Evolutionary conservation across 1,140 invertebrate species (phyloP).

Genomic region (Protaetia brevitarsis): DNA sequence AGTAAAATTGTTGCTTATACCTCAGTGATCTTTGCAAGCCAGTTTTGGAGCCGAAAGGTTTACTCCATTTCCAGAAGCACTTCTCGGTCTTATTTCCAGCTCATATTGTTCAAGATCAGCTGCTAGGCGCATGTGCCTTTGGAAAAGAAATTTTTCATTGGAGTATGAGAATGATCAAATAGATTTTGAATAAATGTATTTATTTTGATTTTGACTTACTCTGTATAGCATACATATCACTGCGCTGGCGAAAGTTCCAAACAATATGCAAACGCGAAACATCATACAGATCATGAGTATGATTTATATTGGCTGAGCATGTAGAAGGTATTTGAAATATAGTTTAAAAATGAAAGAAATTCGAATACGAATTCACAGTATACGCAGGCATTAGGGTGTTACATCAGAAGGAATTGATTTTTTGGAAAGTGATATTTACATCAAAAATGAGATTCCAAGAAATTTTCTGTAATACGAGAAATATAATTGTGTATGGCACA

Average conservation of each 20-base stretch:
- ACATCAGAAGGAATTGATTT: too few species aligned
- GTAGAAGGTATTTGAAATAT: background rate
- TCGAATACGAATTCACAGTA: too few species aligned
- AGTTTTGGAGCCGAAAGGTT: slow-evolving; percentile 68
- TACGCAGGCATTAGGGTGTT: too few species aligned
- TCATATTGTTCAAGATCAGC: slow-evolving; percentile 82
- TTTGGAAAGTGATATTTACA: too few species aligned
- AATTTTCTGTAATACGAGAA: too few species aligned
- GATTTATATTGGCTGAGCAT: slow-evolving; percentile 51
- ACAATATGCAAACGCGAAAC: slow-evolving; percentile 64
- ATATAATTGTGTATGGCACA: too few species aligned
- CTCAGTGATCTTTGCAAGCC: slow-evolving; percentile 68
- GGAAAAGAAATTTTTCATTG: slow-evolving; percentile 25
- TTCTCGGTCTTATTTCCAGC: slow-evolving; percentile 81
- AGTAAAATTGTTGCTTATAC: slow-evolving; percentile 39
- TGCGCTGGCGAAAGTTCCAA: slow-evolving; percentile 59
- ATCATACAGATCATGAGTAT: slow-evolving; percentile 69
- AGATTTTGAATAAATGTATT: too few species aligned
- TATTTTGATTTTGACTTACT: slow-evolving; percentile 53
- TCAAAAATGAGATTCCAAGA: too few species aligned
- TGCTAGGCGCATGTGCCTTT: slow-evolving; percentile 73
- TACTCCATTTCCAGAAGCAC: slow-evolving; percentile 71
- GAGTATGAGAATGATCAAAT: too few species aligned
- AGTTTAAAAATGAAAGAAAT: background rate
- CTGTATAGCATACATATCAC: slow-evolving; percentile 64